phyloP scores from a whole-genome alignment of 2,113 vertebrate genomes.

The Mus spicilegus region DNA sequence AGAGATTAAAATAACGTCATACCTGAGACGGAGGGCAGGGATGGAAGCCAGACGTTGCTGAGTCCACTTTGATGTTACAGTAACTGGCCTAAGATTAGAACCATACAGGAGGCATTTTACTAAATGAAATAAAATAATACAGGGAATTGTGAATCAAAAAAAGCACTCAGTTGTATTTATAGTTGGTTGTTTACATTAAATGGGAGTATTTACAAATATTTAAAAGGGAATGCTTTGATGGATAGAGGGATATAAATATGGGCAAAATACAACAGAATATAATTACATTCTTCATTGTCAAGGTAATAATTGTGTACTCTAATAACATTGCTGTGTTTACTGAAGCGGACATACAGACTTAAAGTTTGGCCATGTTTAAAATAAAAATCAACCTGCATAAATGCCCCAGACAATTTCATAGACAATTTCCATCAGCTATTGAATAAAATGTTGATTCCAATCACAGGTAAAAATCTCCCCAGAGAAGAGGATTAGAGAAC shows the following conservation, averaged over 20 bases:
- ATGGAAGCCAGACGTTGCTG: background rate
- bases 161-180: background rate
- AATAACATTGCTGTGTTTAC: conserved; percentile 1
- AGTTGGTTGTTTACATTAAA: background rate
- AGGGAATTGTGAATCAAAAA: conserved; percentile 34
- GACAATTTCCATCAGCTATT: too few relatives aligned
- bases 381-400: background rate
- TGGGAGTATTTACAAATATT: conserved; percentile 5
- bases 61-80: background rate
- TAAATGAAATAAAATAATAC: conserved; percentile 22
- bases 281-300: background rate
- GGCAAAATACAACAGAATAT: background rate
- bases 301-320: conserved; percentile 5
- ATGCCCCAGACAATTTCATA: background rate
- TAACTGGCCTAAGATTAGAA: background rate
- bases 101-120: background rate
- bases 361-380: background rate
- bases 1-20: background rate
- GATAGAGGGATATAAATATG: background rate
- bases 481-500: background rate
- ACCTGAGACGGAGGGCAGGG: background rate
- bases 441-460: background rate
- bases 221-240: background rate
- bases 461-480: background rate
- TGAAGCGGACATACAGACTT: background rate